Base-by-base conservation (phyloP, 2,113 vertebrate genomes). In the Himantopus leucocephalus region DNA sequence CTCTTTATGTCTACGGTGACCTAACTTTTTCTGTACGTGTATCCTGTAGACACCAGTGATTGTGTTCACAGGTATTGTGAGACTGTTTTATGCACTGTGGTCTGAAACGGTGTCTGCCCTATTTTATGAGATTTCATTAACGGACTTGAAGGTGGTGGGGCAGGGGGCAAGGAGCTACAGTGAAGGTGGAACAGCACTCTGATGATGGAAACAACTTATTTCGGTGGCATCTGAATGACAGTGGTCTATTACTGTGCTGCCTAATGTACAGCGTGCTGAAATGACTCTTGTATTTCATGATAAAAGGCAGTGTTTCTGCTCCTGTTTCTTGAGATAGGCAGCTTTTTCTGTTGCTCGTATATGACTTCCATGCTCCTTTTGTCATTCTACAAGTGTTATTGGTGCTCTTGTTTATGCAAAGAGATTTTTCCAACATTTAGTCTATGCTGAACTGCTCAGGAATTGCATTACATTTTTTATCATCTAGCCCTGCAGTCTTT, bases 351-450 rank as follows among this genome's bases (percentile, higher is more conserved):
- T 55, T 77, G 35, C n/a, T 81, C 11, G 9, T 73, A 10, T 81
- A 45, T 75, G 56, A 90, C 80, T 91, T 70, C 35, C 45, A 13
- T 19, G 18, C 19, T 27, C 6, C 43, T 88, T 52, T 48, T 89
- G 53, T 64, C 63, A 56, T 64, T 92, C 72, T 72, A 13, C 45
- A 60, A 80, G 37, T 21, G 3, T 56, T 95, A 52, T 14, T 63
- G 26, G 53, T 82, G 76, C 29, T 92, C 47, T 85, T 84, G 32
- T 95, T 97, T 93, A 80, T 0, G 2, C 41, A 79, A 81, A 95
- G 76, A 74, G 35, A 68, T 19, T 90, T 91, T 97, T 96, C 55
- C 81, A 96, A 62, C 26, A 68, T 94, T 84, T 58, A 67, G 34
- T 93, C 72, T 88, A 74, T 41, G 91, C 18, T 9, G 70, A 95